Conservation (phyloP, 2,113 vertebrate species). For the Pluvianellus socialis region DNA sequence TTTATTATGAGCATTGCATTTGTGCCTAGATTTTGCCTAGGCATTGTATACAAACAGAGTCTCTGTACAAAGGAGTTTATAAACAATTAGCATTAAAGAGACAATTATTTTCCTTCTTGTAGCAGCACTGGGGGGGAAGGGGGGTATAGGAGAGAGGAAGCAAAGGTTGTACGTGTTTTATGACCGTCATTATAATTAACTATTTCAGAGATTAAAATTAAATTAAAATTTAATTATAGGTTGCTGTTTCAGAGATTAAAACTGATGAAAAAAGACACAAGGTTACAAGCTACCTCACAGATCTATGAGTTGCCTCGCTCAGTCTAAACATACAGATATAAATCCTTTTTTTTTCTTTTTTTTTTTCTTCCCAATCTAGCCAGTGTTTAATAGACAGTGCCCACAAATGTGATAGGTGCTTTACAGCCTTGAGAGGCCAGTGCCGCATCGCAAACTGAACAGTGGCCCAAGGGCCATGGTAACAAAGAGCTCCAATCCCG, state of each 20-base stretch:
- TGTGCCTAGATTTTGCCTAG: not conserved
- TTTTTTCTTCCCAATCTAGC: not conserved
- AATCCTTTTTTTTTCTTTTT: not conserved
- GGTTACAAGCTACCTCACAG: not conserved
- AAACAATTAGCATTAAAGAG: constrained; percentile 6
- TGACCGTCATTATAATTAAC: constrained; percentile 43
- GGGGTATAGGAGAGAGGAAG: not conserved
- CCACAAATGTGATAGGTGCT: not conserved
- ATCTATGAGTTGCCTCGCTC: not conserved
- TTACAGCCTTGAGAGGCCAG: not conserved
- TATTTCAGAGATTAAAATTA: constrained; percentile 32
- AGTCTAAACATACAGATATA: not conserved
- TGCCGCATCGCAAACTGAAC: not conserved
- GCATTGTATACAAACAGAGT: not conserved
- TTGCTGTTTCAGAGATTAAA: constrained; percentile 40
- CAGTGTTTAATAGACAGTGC: not conserved
- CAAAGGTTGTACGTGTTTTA: constrained; percentile 28
- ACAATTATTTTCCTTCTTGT: constrained; percentile 28
- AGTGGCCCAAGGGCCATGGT: not conserved
- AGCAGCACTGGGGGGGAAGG: not conserved
- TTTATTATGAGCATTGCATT: not conserved
- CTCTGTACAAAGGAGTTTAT: not conserved
- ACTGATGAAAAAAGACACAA: not conserved
- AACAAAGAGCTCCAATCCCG: constrained; percentile 37
- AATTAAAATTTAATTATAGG: constrained; percentile 40